Evolutionary conservation across 2,888 invertebrate species (phyloP).

Genomic region (Athetis lepigone): DNA sequence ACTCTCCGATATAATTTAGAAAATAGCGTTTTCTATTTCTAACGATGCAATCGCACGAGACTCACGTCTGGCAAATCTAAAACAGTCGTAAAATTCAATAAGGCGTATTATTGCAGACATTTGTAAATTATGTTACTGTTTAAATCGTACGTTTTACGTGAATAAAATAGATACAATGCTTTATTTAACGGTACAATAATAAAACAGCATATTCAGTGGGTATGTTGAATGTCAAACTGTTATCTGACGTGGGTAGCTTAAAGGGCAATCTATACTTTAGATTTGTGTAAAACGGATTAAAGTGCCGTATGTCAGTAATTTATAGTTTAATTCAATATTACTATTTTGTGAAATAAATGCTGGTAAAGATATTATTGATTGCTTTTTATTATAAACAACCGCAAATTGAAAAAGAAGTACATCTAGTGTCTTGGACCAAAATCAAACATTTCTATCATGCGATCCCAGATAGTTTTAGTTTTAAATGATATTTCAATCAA

Average conservation of each 20-base stretch:
- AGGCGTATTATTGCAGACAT: conserved; percentile 67
- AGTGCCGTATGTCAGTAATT: conserved; percentile 20
- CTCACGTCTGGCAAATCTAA: conserved; percentile 62
- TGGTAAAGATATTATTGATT: background rate
- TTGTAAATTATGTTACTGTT: conserved; percentile 66
- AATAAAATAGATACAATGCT: conserved; percentile 59
- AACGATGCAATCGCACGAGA: conserved; percentile 58
- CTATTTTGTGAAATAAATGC: conserved; percentile 9
- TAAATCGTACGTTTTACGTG: conserved; percentile 62
- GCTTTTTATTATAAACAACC: background rate
- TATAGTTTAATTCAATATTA: conserved; percentile 8
- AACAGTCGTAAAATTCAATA: conserved; percentile 70
- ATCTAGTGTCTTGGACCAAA: background rate
- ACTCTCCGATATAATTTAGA: conserved; percentile 61
- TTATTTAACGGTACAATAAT: conserved; percentile 54
- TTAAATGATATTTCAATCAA: background rate
- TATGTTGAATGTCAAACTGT: conserved; percentile 39
- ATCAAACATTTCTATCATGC: background rate
- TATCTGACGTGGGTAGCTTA: conserved; percentile 36
- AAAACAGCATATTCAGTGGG: conserved; percentile 43
- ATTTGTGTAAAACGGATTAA: conserved; percentile 32
- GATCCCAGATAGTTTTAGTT: background rate
- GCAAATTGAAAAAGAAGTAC: background rate
- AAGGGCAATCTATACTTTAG: conserved; percentile 15
- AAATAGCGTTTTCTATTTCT: conserved; percentile 64